Conservation (phyloP, 2,888 invertebrate species). For the Neoitamus cyanurus region DNA sequence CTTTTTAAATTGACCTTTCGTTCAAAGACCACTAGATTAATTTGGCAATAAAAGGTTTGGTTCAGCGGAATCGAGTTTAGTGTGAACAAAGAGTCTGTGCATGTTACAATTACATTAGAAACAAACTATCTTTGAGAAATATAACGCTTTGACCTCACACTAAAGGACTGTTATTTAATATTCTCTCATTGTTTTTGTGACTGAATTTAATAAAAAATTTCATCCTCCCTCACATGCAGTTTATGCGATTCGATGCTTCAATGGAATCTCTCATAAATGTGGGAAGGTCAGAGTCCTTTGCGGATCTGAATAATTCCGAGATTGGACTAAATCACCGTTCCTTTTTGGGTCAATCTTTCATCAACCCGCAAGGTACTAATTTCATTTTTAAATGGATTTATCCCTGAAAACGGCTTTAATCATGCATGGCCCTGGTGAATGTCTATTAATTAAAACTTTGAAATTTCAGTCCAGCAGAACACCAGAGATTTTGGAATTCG, state of each 20-base stretch:
- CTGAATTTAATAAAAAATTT: neutral
- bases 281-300: conserved; percentile 85
- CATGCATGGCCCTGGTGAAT: too few relatives aligned
- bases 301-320: conserved; percentile 80
- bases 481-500: conserved; percentile 61
- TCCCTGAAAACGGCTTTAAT: neutral
- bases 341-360: conserved; percentile 55
- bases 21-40: too few relatives aligned
- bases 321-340: conserved; percentile 54
- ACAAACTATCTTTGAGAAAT: neutral
- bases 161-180: neutral
- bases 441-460: conserved; percentile 6
- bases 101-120: neutral
- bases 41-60: too few relatives aligned
- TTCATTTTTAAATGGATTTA: neutral
- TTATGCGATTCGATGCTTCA: conserved; percentile 83
- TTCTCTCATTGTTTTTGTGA: neutral
- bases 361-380: conserved; percentile 60
- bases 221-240: conserved; percentile 65
- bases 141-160: neutral
- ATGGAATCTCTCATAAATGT: conserved; percentile 81
- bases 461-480: conserved; percentile 46
- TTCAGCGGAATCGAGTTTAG: neutral
- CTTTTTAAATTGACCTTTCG: too few relatives aligned
- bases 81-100: neutral